Percentiles rank a stretch among this genome's conserved stretches.
These are phyloP conservation scores for Eupithecia subumbrata DNA, from an alignment of 2,888 invertebrate genomes.

Conservation along the genomic window DNA sequence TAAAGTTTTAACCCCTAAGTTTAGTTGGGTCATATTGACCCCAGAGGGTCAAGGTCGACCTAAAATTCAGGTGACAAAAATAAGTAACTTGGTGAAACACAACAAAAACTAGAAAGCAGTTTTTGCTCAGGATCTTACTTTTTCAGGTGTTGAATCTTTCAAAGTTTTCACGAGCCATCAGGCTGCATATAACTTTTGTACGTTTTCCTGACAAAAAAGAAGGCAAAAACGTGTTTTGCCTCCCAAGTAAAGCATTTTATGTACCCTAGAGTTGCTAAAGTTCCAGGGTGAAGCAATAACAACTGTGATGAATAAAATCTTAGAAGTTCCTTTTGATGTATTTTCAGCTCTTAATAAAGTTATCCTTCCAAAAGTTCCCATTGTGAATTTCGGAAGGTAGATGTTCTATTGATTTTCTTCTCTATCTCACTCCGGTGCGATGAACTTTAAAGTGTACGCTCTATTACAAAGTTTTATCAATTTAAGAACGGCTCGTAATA, in stretches of 20 bases:
- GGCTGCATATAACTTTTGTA: conserved; percentile 15
- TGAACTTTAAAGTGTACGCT: conserved; percentile 38
- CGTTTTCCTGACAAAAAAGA: conserved; percentile 9
- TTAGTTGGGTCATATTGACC: neutral
- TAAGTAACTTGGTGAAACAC: neutral
- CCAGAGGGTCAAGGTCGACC: neutral
- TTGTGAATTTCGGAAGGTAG: conserved; percentile 45
- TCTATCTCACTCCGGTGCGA: conserved; percentile 39
- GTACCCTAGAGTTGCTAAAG: conserved; percentile 35
- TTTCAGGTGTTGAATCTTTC: neutral
- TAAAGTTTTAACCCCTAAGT: neutral
- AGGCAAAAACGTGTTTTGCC: conserved; percentile 37
- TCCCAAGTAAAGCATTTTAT: conserved; percentile 39
- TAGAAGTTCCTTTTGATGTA: conserved; percentile 53
- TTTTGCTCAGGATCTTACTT: neutral
- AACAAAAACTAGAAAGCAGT: neutral
- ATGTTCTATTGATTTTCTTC: conserved; percentile 47
- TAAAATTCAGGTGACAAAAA: neutral
- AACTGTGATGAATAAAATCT: conserved; percentile 56
- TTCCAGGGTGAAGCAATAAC: conserved; percentile 46
- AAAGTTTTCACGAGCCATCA: neutral
- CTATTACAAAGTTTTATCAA: conserved; percentile 30
- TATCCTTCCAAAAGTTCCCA: conserved; percentile 44
- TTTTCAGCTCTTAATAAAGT: conserved; percentile 50
- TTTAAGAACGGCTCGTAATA: conserved; percentile 21